Base-by-base conservation (phyloP, 1,140 invertebrate species). In the Meloidogyne chitwoodi region DNA sequence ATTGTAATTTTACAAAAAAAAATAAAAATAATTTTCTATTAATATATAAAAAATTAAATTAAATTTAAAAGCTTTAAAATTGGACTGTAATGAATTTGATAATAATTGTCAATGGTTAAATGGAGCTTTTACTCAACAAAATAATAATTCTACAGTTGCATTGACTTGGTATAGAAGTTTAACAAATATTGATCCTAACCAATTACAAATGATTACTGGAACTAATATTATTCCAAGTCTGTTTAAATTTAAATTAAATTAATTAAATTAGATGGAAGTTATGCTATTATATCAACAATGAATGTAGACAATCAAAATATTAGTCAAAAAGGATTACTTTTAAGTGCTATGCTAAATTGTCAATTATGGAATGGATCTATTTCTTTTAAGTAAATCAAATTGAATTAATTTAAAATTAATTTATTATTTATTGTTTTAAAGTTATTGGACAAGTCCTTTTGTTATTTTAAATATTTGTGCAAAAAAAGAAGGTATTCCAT, bases 391-490 rank as follows among this genome's bases (percentile, higher is more conserved):
- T 73, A 29, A 19, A 29, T 48, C 34, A 41, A 62, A n/a, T 19
- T 12, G 10, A n/a, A 44, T n/a, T n/a, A 22, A 16, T 16, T 31
- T 61, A 11, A 24, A 64, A 29, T 11, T 27, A 31, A 27, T 29
- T 61, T 63, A 34, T n/a, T 31, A 62, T 26, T 48, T 26, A 12
- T 56, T 11, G 14, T 16, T 73, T 22, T 27, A 16, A 61, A 73
- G 71, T n/a, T 73, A 73, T n/a, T 73, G 71, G 71, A 73, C 71
- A 34, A 73, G 38, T 22, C 29, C 71, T 14, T 73, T 73, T 31
- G 71, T 73, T 56, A 34, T 41, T 24, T 22, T 73, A 41, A 63
- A 24, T 24, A n/a, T 73, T 24, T 73, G 71, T 64, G 34, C 56
- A n/a, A 26, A 65, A 8, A 24, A 41, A 22, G 38, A 56, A 64